Evolutionary conservation across 2,888 invertebrate genomes (phyloP), one percentile per base, ranked within the genome.

Genomic region (Mechanitis mazaeus): DNA sequence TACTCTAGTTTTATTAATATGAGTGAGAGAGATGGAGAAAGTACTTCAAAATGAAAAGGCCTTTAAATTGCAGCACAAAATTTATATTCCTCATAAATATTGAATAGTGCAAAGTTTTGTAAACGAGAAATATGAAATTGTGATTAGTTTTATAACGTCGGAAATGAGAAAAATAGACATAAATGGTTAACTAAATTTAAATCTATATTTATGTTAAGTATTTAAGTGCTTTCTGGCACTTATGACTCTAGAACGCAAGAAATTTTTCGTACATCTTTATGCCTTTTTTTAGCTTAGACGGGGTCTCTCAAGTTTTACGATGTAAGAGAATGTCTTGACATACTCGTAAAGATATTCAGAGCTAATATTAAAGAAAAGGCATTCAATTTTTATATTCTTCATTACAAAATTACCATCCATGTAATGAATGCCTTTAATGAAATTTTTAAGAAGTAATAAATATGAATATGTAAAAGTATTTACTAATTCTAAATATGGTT

Each of bases 31-130:
- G 42, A 42, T 1, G 28, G n/a, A 58, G n/a, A 11, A 54, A 6
- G 46, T 20, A 31, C 11, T 20, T n/a, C 33, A 54, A 63, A 38
- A 59, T 60, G 57, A 54, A 57, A 59, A 54, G 42, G 31, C 45
- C 42, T 28, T 5, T 35, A 54, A 54, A 45, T 33, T 56, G 58
- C 50, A 54, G 45, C 47, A 61, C 31, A 56, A 56, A 54, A 61
- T 61, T 61, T 61, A 64, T 61, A 55, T 59, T 31, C 42, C 35
- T 12, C 61, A 59, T 64, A 64, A 64, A 61, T 55, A 59, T 59
- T 61, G 31, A 50, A 57, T 57, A 45, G 33, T 54, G 56, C 54
- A 33, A 45, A 31, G 31, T 28, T 56, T 35, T 45, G 33, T 55
- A 11, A 55, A 55, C 42, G 35, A 35, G 6, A 35, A 35, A 35